A percentile compares a stretch with the other conserved stretches of the same genome.
These are phyloP conservation scores for Galerucella nymphaeae DNA, from an alignment of 2,888 invertebrate genomes.

Conservation along the genomic window DNA sequence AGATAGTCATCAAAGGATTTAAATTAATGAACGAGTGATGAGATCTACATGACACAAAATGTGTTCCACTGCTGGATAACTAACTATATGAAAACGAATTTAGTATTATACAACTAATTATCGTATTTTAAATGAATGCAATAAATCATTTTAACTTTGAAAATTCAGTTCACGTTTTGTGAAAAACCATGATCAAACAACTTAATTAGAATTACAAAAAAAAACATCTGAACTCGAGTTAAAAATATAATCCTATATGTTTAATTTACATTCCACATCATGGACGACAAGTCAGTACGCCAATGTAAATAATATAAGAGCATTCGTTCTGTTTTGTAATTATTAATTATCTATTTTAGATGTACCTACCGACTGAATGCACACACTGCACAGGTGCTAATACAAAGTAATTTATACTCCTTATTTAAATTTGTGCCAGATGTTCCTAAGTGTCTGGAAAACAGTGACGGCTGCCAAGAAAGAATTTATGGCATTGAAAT, in stretches of 20 bases:
- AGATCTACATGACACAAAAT: too few species aligned
- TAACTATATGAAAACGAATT: too few species aligned
- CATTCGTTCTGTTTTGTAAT: conserved; percentile 26
- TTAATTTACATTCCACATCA: conserved; percentile 15
- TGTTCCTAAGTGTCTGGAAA: conserved; percentile 50
- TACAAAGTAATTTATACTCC: conserved; percentile 41
- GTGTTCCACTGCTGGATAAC: too few species aligned
- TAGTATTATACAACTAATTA: not conserved
- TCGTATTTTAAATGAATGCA: not conserved
- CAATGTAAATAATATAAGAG: conserved; percentile 29
- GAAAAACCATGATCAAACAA: not conserved
- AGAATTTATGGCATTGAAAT: not conserved
- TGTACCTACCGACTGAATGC: conserved; percentile 30
- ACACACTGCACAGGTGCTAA: conserved; percentile 40
- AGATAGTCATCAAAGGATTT: too few species aligned
- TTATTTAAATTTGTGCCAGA: conserved; percentile 51
- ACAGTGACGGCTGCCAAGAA: conserved; percentile 23
- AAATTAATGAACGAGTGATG: too few species aligned
- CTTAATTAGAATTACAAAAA: not conserved
- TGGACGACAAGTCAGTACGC: conserved; percentile 20
- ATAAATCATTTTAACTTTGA: not conserved
- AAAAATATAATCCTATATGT: conserved; percentile 14
- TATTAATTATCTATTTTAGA: conserved; percentile 39
- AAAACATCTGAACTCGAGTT: not conserved
- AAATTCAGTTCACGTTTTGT: not conserved